Base-by-base conservation (phyloP, 2,113 vertebrate species). In the Naja naja region DNA sequence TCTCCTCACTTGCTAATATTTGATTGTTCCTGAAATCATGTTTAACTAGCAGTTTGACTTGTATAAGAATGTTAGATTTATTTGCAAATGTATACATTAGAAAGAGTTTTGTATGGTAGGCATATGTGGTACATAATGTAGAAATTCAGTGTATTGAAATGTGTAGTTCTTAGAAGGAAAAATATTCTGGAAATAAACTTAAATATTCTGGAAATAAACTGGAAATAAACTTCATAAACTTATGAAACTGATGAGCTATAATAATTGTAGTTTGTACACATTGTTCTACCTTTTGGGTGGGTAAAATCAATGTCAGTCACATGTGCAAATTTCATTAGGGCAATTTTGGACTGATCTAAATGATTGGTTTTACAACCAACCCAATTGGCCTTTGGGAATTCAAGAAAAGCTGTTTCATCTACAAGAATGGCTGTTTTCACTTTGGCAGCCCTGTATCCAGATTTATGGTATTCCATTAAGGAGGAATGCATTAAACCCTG, bases 391-490 rank as follows among this genome's bases (percentile, higher is more conserved):
- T 92, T 93, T 54, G 92, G 88, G 55, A 95, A 95, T 64, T 91
- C 90, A 96, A 58, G 88, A 90, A 93, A 91, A 93, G 91, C 94
- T 86, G 94, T 89, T 96, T 95, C 89, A 95, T 87, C 91, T 92
- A 92, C 56, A 94, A 95, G 89, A 94, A 87, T 58, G 64, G 87
- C 89, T 96, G 94, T 93, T 93, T 90, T 93, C 93, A 96, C 94
- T 93, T 96, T 96, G 94, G 95, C 96, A 96, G 95, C 91, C 94
- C 91, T 94, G 95, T 96, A 93, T 94, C 90, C 93, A 97, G 94
- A 97, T 97, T 97, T 96, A 97, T 94, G 97, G 95, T 96, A 97
- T 96, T 96, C 89, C 95, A 96, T 97, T 96, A 95, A 95, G 94
- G 89, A 96, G 93, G 96, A 97, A 97, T 96, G 85, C 94, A 95